Evolutionary conservation across 2,888 invertebrate species (phyloP), one percentile per base, ranked within the genome.

Genomic region (Microdon myrmicae): DNA sequence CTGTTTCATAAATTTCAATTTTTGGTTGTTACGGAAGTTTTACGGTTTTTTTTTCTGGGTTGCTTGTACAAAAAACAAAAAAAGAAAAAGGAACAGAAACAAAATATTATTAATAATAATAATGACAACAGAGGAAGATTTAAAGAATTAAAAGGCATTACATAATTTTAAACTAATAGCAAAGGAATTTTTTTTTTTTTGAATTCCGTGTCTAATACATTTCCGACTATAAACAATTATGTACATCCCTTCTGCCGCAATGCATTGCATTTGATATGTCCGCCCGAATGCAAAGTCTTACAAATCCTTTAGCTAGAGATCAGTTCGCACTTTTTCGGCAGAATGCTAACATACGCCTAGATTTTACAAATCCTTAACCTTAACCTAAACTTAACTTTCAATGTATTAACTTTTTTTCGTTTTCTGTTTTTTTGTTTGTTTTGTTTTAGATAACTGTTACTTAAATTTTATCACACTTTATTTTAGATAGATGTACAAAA

Each of bases 311-410:
- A 12, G 10, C 19, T 37, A 34, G 48, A 60, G 60, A 60, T 61
- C 59, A 53, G 28, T 44, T 31, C 9, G 22, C 25, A 38, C 14
- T 32, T 29, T 12, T 10, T 10, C 38, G 60, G 48, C 55, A 61
- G 60, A 51, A 41, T 28, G 47, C 43, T 31, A 25, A 35, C 22
- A 26, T 39, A 55, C 28, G 37, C 56, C 51, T 58, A 64, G 51
- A 64, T 53, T 64, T 64, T 64, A 47, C 32, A 58, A 58, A 58
- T 64, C 32, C 22, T 53, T 49, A 43, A 41, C 51, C 54, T 54
- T 45, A 53, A 17, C 35, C 61, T 64, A 58, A 12, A 53, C n/a
- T n/a, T n/a, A n/a, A n/a, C n/a, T n/a, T n/a, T n/a, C n/a, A n/a
- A n/a, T n/a, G n/a, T n/a, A n/a, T n/a, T n/a, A n/a, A n/a, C n/a